phyloP scores from a whole-genome alignment of 2,797 vertebrate genomes.

The Neolamprologus multifasciatus region DNA sequence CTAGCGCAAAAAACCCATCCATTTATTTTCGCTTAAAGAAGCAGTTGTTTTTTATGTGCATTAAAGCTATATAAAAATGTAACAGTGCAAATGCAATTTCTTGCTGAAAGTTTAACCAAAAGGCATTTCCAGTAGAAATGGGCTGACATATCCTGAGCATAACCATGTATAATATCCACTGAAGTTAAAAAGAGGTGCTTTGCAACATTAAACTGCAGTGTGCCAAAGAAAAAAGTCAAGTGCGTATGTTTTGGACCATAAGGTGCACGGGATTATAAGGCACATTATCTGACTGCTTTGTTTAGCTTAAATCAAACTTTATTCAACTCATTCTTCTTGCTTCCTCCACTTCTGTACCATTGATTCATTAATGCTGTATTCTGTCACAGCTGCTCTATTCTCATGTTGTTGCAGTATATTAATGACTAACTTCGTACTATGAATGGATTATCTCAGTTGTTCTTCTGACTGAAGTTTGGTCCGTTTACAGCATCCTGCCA shows the following conservation, averaged over 20 bases:
- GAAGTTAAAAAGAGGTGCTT: neutral
- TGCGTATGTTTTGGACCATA: neutral
- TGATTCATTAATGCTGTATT: neutral
- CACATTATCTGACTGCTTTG: neutral
- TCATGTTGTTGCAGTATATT: neutral
- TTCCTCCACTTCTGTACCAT: neutral
- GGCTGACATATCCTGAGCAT: neutral
- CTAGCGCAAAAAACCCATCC: neutral
- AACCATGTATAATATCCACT: neutral
- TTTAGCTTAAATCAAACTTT: neutral
- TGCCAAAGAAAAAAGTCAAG: neutral
- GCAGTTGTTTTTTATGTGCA: neutral
- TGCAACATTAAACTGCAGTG: neutral
- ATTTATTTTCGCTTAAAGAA: neutral
- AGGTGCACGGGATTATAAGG: neutral
- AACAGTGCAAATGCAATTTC: neutral
- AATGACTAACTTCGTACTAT: neutral
- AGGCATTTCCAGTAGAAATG: neutral
- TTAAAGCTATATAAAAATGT: neutral
- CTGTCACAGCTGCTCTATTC: neutral
- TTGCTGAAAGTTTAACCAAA: neutral
- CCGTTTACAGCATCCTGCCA: neutral
- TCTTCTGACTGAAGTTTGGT: neutral
- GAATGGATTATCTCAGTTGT: neutral
- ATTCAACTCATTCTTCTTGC: neutral